Conservation (phyloP, 1,140 invertebrate species). For the Phenacoccus solenopsis region DNA sequence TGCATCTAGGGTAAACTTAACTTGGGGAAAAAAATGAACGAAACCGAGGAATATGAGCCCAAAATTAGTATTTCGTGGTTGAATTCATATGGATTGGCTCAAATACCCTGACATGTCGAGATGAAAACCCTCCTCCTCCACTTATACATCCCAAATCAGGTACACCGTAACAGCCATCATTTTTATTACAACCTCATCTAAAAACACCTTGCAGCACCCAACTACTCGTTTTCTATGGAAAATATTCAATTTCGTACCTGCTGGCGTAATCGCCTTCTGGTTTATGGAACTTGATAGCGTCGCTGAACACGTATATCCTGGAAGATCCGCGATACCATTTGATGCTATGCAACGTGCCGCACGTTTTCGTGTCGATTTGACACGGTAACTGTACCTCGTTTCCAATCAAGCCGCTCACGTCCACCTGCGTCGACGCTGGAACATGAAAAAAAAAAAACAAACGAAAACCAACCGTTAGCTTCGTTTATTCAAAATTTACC, state of each 20-base stretch:
- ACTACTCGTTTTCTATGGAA: too few species aligned
- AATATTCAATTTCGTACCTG: slow-evolving; percentile 43
- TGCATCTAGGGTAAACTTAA: too few species aligned
- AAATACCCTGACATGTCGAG: too few species aligned
- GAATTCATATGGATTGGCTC: too few species aligned
- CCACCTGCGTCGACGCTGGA: slow-evolving; percentile 21
- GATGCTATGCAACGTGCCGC: slow-evolving; percentile 71
- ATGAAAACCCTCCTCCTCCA: too few species aligned
- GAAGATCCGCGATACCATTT: slow-evolving; percentile 76
- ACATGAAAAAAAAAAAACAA: background rate
- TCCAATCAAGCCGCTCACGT: slow-evolving; percentile 40
- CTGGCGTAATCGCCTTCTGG: slow-evolving; percentile 59
- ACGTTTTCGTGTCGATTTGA: slow-evolving; percentile 56
- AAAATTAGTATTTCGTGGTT: background rate
- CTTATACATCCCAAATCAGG: too few species aligned
- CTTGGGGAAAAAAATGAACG: background rate
- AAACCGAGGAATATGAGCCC: background rate
- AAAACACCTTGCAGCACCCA: too few species aligned
- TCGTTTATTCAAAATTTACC: background rate
- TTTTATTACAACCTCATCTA: too few species aligned
- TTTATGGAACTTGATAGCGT: slow-evolving; percentile 51
- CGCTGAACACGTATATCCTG: slow-evolving; percentile 72
- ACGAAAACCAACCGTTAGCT: background rate
- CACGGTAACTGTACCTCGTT: slow-evolving; percentile 58
- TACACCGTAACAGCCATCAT: too few species aligned